Base-by-base conservation (phyloP, 2,797 vertebrate genomes). In the Takifugu rubripes region DNA sequence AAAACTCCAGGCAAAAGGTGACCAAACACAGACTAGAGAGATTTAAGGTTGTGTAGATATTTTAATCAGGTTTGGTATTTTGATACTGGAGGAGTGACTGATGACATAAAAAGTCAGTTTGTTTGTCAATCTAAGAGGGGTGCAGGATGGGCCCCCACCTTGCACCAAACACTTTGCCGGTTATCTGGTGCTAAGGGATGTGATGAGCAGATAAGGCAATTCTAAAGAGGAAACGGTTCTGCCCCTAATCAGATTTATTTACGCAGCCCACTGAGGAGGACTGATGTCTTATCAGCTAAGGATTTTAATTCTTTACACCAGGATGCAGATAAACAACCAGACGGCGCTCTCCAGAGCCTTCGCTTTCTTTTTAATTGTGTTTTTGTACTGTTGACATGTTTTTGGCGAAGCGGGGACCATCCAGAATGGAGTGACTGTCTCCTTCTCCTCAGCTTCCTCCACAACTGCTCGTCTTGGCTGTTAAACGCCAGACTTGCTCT, bases 221-320 rank as follows among this genome's bases (percentile, higher is more conserved):
- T 87, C 87, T 85, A 85, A 90, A 84, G 87, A 86, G 90, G 88
- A 90, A 91, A 90, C 90, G 84, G 91, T 91, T 91, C 81, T 79
- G 79, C 80, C 81, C 68, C 74, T 92, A 92, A 92, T 92, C 90
- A 92, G 88, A 91, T 92, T 91, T 92, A 90, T 91, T 91, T 89
- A 85, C 78, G 72, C 79, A 71, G 83, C 82, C 86, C 89, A 72
- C 84, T 80, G 89, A 88, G 86, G 74, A 86, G 90, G 90, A 91
- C 89, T 88, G 89, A 91, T 90, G 90, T 91, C 89, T 90, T 88
- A 89, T 91, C 90, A 65, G 76, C 83, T 64, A 77, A 79, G 83
- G 88, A 87, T 91, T 91, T 90, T 86, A 87, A 84, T 89, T 90
- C 85, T 90, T 83, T 66, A 65, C 79, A 83, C 90, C 59, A 61